These are phyloP conservation scores for Ochotona princeps DNA, from an alignment of 2,113 vertebrate species.

Conservation along the genomic window DNA sequence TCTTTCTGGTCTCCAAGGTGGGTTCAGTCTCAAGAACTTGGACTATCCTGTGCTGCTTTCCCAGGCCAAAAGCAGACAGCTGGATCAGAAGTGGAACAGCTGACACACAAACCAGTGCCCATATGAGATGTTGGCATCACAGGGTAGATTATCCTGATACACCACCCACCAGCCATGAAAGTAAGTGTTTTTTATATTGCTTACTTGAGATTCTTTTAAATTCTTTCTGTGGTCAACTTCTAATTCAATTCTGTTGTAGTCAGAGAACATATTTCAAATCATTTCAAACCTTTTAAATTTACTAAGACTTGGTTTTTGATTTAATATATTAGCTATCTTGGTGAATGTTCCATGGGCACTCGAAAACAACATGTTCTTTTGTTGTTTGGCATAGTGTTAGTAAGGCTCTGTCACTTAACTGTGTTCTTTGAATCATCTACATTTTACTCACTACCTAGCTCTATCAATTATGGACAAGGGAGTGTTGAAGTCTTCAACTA, in stretches of 20 bases:
- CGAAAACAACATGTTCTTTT: background rate
- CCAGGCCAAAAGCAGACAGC: too few relatives aligned
- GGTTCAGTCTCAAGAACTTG: too few relatives aligned
- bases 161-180: too few relatives aligned
- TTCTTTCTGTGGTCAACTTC: background rate
- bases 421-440: background rate
- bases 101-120: too few relatives aligned
- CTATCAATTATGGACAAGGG: background rate
- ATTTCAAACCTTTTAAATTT: conserved; percentile 22
- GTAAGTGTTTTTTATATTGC: background rate
- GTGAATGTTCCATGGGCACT: background rate
- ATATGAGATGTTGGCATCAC: too few relatives aligned
- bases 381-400: background rate
- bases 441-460: conserved; percentile 23
- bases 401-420: background rate
- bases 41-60: too few relatives aligned
- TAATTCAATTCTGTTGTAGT: conserved; percentile 6
- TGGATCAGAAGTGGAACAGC: too few relatives aligned
- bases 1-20: too few relatives aligned
- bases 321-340: background rate
- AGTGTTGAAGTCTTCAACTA: background rate
- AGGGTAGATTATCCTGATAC: too few relatives aligned
- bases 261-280: background rate
- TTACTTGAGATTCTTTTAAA: conserved; percentile 13
- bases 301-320: conserved; percentile 15